Base-by-base conservation (phyloP, 1,140 invertebrate genomes). In the Branchinecta lindahli region DNA sequence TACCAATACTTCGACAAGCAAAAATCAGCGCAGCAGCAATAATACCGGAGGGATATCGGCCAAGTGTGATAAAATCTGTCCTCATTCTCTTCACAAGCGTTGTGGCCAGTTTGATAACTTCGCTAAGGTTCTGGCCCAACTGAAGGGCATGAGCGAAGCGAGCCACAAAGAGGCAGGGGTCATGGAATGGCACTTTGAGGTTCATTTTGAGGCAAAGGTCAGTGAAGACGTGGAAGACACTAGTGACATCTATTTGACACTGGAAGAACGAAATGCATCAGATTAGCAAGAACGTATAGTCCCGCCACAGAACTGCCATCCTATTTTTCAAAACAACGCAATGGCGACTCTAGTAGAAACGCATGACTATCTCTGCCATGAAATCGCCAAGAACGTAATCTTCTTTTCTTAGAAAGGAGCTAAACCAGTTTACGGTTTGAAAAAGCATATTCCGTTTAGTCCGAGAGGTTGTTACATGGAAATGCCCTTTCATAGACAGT, bases 171-270 rank as follows among this genome's bases (percentile, higher is more conserved):
- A 61, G 18, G 18, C 52, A 61, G 18, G 52, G 52, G 18, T 61
- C 52, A 61, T 61, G 52, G 18, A 61, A 61, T 20, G 52, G 52
- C 6, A 61, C 52, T 61, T 61, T 61, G 12, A 61, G 18, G 52
- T 61, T 61, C 52, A 61, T 12, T 61, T 61, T 61, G 52, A 61
- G 18, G 18, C 52, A 61, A 12, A 61, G 18, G 18, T 61, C 52
- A 15, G 52, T 15, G 18, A 61, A 61, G 12, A 20, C 52, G 52
- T 20, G 52, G 52, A 61, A 61, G 12, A 61, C 52, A 61, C 6
- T 61, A 20, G 52, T 61, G 52, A 61, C 52, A 61, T 61, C 52
- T 61, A 61, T 15, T 61, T 61, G 52, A 61, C 52, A 61, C 52
- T 61, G 52, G 18, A 61, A 61, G 18, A 61, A 61, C 4, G 18